These are phyloP conservation scores for Ceratothoa steindachneri DNA, from an alignment of 2,888 invertebrate genomes.

Conservation along the genomic window DNA sequence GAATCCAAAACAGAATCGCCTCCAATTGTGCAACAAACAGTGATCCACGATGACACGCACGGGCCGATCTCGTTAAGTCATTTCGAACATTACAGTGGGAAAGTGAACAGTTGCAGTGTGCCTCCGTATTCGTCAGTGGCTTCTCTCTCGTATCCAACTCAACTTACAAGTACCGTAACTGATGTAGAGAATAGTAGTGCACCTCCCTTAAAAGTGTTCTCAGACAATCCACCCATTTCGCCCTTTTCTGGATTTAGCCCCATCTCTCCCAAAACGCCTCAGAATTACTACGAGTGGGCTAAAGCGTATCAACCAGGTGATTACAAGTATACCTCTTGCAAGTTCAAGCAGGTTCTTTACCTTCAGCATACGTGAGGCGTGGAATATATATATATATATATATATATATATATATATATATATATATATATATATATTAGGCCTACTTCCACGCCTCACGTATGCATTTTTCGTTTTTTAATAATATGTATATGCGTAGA, in stretches of 20 bases:
- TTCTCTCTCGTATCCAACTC: too few species aligned
- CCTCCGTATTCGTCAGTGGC: too few species aligned
- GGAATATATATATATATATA: background rate
- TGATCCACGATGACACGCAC: background rate
- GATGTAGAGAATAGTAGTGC: background rate
- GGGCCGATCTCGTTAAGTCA: background rate
- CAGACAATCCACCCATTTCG: background rate
- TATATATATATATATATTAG: too few species aligned
- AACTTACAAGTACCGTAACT: background rate
- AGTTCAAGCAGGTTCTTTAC: too few species aligned
- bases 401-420: background rate
- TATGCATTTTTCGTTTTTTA: too few species aligned
- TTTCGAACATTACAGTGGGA: background rate
- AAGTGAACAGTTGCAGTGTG: background rate
- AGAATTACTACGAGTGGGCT: slow-evolving; percentile 34
- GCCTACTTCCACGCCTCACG: too few species aligned
- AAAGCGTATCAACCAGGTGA: slow-evolving; percentile 39
- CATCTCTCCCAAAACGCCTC: slow-evolving; percentile 25
- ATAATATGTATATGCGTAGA: too few species aligned
- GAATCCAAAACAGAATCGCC: background rate
- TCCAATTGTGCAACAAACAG: background rate
- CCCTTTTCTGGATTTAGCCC: slow-evolving; percentile 18
- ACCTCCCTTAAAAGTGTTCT: background rate
- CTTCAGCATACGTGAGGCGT: too few species aligned
- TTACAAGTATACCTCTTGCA: slow-evolving; percentile 2